Evolutionary conservation across 2,888 invertebrate genomes (phyloP), one percentile per base, ranked within the genome.

Genomic region (Notocelia uddmanniana): DNA sequence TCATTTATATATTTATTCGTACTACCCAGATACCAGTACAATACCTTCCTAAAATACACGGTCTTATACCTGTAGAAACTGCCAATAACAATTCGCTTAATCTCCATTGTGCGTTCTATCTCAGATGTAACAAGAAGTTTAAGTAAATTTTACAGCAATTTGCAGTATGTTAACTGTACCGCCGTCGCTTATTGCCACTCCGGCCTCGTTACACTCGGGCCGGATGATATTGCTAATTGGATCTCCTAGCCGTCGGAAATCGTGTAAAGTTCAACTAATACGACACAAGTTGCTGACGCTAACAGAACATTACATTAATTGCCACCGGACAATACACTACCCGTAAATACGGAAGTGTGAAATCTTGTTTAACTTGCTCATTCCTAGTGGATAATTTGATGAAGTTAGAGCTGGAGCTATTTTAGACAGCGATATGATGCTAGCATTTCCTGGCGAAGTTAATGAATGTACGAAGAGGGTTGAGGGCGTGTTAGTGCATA

Each of bases 201-300:
- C 79, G 79, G 82, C 83, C 85, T 83, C 84, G 87, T 87, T 88
- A 89, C 81, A 83, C 83, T 86, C 85, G 79, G 82, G 80, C 86
- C 88, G 90, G 89, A 88, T 91, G 91, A 88, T 90, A 91, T 88
- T 90, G 90, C 90, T 92, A 92, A 92, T 92, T 92, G 91, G 86
- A 88, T 91, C 90, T 86, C 86, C 89, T 85, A 83, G 87, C 83
- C 81, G 83, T 84, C 86, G 90, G 91, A 91, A 89, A 90, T 90
- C 86, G 85, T 89, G 87, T 91, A 87, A 91, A 90, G 86, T 91
- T 89, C 82, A 85, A 85, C 89, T 89, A 88, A 88, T 85, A 85
- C 83, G 81, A 80, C 84, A 81, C 83, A 84, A 82, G 79, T 81
- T 79, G 76, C 77, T 79, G 78, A 82, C 81, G 80, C 80, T 80